Conservation (phyloP, 2,888 invertebrate genomes). For the Pollenia amentaria region DNA sequence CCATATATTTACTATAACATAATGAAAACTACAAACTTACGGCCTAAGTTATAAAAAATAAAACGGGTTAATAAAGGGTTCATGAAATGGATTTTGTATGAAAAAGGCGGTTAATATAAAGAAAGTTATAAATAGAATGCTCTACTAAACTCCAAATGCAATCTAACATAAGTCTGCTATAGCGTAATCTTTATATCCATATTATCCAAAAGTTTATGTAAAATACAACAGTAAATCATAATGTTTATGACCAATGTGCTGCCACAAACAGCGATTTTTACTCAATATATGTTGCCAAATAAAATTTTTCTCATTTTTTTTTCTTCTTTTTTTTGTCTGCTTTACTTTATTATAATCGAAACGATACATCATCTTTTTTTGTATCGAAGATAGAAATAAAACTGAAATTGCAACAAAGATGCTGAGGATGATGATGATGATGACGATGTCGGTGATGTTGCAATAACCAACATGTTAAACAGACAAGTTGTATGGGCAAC, state of each 20-base stretch:
- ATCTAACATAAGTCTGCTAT: not conserved
- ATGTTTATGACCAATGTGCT: slow-evolving; percentile 11
- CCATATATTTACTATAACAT: no score
- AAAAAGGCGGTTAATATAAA: no score
- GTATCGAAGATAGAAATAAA: slow-evolving; percentile 19
- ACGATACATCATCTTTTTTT: slow-evolving; percentile 60
- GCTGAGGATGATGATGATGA: not conserved
- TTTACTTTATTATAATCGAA: slow-evolving; percentile 26
- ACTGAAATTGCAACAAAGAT: slow-evolving; percentile 49
- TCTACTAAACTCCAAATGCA: no score
- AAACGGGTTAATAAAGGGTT: no score
- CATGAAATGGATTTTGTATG: no score
- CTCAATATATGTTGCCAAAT: slow-evolving; percentile 1
- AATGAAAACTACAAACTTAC: no score
- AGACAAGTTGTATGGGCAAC: slow-evolving; percentile 15
- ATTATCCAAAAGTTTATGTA: slow-evolving; percentile 16
- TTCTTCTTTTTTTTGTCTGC: not conserved
- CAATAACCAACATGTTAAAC: slow-evolving; percentile 39
- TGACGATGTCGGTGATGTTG: slow-evolving; percentile 38
- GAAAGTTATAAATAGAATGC: no score
- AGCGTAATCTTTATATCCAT: slow-evolving; percentile 6
- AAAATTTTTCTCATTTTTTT: slow-evolving; percentile 14
- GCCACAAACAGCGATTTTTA: slow-evolving; percentile 18
- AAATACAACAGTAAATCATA: slow-evolving; percentile 31
- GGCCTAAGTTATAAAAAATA: no score